Conservation (phyloP, 2,797 vertebrate species). For the Brachymystax lenok region DNA sequence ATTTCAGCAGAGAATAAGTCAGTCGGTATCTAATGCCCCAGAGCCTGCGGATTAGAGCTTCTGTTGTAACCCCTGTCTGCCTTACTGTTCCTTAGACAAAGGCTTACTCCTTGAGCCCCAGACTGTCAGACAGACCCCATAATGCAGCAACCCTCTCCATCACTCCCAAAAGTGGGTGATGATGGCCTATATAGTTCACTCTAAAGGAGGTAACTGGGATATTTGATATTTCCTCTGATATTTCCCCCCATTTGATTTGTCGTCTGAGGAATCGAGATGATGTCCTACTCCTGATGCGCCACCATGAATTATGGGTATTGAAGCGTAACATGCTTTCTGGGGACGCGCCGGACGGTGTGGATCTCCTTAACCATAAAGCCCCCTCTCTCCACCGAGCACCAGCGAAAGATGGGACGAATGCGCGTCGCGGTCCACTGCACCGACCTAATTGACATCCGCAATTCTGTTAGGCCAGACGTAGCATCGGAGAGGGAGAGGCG, state of each 20-base stretch:
- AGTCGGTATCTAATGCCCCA: neutral
- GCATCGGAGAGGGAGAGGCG: neutral
- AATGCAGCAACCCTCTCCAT: neutral
- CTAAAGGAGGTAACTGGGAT: neutral
- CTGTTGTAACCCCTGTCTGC: neutral
- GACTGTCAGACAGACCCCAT: neutral
- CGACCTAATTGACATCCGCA: neutral
- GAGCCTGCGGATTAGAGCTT: neutral
- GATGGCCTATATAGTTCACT: conserved; percentile 4
- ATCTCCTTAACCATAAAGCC: neutral
- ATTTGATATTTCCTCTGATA: no score
- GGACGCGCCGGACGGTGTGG: no score
- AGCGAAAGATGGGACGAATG: neutral
- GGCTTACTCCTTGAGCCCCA: neutral
- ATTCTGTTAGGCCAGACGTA: neutral
- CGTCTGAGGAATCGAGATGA: neutral
- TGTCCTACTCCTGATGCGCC: neutral
- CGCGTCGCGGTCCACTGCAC: neutral
- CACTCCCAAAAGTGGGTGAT: neutral
- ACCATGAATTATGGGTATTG: conserved; percentile 16
- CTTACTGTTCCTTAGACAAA: neutral
- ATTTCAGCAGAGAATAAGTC: neutral
- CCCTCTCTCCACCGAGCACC: neutral
- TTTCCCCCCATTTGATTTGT: neutral
- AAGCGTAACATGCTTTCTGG: neutral